Evolutionary conservation across 2,113 vertebrate species (phyloP).

Genomic region (Oncorhynchus keta): DNA sequence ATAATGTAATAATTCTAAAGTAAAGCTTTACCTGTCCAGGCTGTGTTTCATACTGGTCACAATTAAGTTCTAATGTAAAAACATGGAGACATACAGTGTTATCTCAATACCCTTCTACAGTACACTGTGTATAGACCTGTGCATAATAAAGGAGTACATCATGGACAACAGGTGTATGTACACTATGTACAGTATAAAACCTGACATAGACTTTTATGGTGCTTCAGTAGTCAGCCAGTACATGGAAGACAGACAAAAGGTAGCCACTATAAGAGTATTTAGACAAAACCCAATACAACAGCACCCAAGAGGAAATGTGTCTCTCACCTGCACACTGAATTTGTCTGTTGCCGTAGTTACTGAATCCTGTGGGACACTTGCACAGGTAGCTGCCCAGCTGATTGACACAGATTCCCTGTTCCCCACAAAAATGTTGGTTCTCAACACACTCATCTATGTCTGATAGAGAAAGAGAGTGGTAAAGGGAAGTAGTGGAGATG

Average conservation of each 20-base stretch:
- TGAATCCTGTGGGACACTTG: background rate
- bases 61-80: background rate
- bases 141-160: too few relatives aligned
- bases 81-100: too few relatives aligned
- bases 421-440: background rate
- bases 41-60: background rate
- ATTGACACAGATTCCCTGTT: background rate
- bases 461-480: background rate
- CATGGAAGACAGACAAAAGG: too few relatives aligned
- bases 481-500: background rate
- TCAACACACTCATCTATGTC: background rate
- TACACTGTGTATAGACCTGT: too few relatives aligned
- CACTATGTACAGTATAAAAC: too few relatives aligned
- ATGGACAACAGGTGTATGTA: too few relatives aligned
- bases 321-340: background rate
- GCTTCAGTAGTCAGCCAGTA: too few relatives aligned
- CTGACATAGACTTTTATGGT: too few relatives aligned
- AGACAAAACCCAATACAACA: too few relatives aligned
- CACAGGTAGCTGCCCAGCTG: background rate
- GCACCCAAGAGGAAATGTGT: background rate
- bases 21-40: background rate
- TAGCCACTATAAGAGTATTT: too few relatives aligned
- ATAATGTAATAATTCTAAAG: background rate
- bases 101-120: too few relatives aligned
- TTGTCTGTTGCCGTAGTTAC: background rate